These are phyloP conservation scores for Trachymyrmex cornetzi DNA, from an alignment of 1,140 invertebrate genomes.

Conservation along the genomic window DNA sequence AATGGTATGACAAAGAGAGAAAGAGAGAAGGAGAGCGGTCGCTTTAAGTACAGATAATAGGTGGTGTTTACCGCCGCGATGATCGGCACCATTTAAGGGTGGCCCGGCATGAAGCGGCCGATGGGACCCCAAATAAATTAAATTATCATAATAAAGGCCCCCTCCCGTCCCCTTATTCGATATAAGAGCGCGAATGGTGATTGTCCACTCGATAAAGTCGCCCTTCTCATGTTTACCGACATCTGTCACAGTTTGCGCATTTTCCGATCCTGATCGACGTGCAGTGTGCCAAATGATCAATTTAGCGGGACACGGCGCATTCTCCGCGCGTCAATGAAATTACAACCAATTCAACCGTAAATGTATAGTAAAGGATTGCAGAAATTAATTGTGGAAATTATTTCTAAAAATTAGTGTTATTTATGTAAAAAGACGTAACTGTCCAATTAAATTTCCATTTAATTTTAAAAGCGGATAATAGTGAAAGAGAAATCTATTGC, in stretches of 20 bases:
- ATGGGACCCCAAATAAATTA: slow-evolving; percentile 85
- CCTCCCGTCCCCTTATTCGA: slow-evolving; percentile 63
- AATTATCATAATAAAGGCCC: slow-evolving; percentile 85
- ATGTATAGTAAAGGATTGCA: not conserved
- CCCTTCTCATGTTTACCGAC: slow-evolving; percentile 83
- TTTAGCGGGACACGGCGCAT: slow-evolving; percentile 45
- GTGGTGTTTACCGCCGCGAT: slow-evolving; percentile 82
- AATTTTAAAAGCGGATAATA: not conserved
- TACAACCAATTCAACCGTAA: not conserved
- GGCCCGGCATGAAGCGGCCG: slow-evolving; percentile 82
- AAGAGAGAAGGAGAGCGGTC: slow-evolving; percentile 27
- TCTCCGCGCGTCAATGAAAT: slow-evolving; percentile 37
- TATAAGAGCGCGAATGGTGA: slow-evolving; percentile 81
- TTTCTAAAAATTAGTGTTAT: not conserved
- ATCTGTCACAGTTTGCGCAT: slow-evolving; percentile 83
- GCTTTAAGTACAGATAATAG: slow-evolving; percentile 83
- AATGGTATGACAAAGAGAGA: not conserved
- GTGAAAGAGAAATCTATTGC: not conserved
- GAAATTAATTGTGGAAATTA: slow-evolving; percentile 19
- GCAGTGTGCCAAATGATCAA: slow-evolving; percentile 58
- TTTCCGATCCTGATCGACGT: slow-evolving; percentile 59
- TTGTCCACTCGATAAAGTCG: slow-evolving; percentile 85
- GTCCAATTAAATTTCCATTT: not conserved
- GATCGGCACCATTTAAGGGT: slow-evolving; percentile 84
- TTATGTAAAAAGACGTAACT: not conserved